phyloP scores from a whole-genome alignment of 1,140 invertebrate genomes.

The Holcopasites calliopsidis region DNA sequence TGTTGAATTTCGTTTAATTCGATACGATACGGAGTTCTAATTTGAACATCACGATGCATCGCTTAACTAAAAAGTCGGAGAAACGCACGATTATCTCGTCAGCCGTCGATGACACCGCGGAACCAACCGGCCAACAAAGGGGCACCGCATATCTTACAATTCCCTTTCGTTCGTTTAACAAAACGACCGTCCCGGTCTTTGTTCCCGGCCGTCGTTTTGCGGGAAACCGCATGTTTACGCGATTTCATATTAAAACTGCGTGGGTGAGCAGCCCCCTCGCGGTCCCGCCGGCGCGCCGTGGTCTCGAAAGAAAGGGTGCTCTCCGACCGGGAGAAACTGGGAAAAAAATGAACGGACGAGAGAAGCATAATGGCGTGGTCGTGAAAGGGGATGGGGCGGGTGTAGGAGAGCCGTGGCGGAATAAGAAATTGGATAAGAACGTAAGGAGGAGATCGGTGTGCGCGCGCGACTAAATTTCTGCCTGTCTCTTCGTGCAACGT shows the following conservation, averaged over 20 bases:
- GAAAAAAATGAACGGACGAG: slow-evolving; percentile 61
- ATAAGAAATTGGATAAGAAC: slow-evolving; percentile 65
- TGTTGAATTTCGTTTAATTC: too few species aligned
- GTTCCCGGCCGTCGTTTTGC: slow-evolving; percentile 9
- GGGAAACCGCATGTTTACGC: slow-evolving; percentile 43
- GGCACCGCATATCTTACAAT: not conserved
- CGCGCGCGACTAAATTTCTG: slow-evolving; percentile 49
- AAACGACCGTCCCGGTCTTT: slow-evolving; percentile 7
- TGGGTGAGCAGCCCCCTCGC: slow-evolving; percentile 38
- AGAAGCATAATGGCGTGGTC: slow-evolving; percentile 50
- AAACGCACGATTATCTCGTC: not conserved
- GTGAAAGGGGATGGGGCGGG: slow-evolving; percentile 10
- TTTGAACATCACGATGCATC: not conserved
- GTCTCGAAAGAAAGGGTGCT: slow-evolving; percentile 36
- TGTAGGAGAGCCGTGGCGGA: slow-evolving; percentile 25
- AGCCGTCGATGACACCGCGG: slow-evolving; percentile 1
- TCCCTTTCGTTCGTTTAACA: not conserved
- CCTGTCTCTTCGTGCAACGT: not conserved
- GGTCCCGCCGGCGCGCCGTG: too few species aligned
- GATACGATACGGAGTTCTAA: too few species aligned
- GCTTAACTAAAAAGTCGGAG: not conserved
- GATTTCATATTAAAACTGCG: slow-evolving; percentile 44
- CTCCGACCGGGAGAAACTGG: slow-evolving; percentile 43
- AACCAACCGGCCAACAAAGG: not conserved
- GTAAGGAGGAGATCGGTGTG: slow-evolving; percentile 57